These are phyloP conservation scores for Linyphia triangularis DNA, from an alignment of 2,888 invertebrate species.

Conservation along the genomic window DNA sequence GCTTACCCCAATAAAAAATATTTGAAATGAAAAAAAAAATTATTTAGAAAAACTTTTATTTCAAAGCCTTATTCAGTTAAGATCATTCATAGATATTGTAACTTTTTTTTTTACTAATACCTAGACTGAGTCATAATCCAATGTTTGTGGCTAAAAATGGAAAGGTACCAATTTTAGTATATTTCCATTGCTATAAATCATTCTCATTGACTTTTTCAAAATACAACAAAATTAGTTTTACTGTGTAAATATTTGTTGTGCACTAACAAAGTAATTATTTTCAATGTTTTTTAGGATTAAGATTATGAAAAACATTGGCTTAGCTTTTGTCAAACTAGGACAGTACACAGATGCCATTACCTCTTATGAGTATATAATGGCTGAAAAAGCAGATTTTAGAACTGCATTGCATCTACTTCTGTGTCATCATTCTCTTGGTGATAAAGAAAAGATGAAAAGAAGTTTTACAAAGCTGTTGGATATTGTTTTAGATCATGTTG, in stretches of 20 bases:
- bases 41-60: too few relatives aligned
- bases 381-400: conserved; percentile 92
- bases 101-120: too few relatives aligned
- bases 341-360: conserved; percentile 97
- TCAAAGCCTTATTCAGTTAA: too few relatives aligned
- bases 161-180: too few relatives aligned
- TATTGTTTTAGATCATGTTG: conserved; percentile 87
- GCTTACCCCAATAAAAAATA: too few relatives aligned
- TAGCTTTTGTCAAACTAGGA: conserved; percentile 96
- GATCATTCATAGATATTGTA: too few relatives aligned
- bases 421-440: conserved; percentile 92
- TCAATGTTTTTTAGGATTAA: conserved; percentile 85
- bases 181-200: not conserved
- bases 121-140: too few relatives aligned
- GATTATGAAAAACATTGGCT: conserved; percentile 98
- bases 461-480: conserved; percentile 94
- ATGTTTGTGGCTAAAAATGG: too few relatives aligned
- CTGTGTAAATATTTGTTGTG: not conserved
- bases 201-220: not conserved
- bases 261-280: not conserved
- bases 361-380: conserved; percentile 98
- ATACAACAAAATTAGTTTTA: not conserved
- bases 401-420: conserved; percentile 92
- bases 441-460: conserved; percentile 94
- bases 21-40: too few relatives aligned